These are phyloP conservation scores for Diglossa cyanea DNA, from an alignment of 2,797 vertebrate species.

Conservation along the genomic window DNA sequence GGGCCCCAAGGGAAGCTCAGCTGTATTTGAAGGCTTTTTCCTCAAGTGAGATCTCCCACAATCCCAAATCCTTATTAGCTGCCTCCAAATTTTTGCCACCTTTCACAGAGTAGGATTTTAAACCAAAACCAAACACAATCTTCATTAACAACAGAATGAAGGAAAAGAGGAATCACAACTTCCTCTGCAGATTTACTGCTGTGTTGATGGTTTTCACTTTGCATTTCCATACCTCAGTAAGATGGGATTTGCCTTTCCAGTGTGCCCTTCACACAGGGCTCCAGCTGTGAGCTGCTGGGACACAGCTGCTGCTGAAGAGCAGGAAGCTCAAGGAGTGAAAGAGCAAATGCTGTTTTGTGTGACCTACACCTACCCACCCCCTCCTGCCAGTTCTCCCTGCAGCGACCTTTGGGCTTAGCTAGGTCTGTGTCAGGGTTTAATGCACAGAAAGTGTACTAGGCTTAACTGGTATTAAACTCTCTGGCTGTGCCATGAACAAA, in stretches of 20 bases:
- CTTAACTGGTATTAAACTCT: background rate
- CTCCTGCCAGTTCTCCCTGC: background rate
- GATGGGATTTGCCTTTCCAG: background rate
- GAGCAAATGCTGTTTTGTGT: background rate
- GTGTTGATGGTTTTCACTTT: background rate
- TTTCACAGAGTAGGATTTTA: background rate
- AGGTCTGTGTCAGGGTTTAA: background rate
- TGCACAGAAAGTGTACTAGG: background rate
- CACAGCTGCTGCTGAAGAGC: background rate
- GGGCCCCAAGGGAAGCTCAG: background rate
- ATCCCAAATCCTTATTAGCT: background rate
- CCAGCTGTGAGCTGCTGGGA: background rate
- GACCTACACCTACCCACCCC: background rate
- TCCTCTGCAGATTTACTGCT: background rate
- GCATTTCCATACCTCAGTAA: background rate
- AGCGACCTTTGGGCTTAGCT: background rate
- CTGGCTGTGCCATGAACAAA: background rate
- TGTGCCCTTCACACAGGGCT: background rate
- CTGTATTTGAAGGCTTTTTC: background rate
- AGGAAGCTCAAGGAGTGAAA: background rate
- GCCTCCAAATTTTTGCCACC: background rate
- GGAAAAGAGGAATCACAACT: background rate
- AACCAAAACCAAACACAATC: background rate
- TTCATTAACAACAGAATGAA: background rate
- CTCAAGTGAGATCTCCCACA: background rate